Evolutionary conservation across 2,797 vertebrate genomes (phyloP).

Genomic region (Anguilla obscura): DNA sequence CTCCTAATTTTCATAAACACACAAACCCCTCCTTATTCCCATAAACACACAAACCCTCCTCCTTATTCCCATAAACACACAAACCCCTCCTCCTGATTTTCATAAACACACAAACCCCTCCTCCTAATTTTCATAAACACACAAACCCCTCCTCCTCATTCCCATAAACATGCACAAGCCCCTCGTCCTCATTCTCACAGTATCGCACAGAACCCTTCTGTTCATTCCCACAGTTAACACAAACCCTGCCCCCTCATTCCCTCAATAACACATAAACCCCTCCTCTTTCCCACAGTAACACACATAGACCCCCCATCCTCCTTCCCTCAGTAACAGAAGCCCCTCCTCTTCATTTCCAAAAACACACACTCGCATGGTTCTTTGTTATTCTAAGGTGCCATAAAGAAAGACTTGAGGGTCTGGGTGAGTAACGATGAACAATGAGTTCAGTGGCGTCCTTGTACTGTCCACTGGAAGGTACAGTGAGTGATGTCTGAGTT

Average conservation of each 20-base stretch:
- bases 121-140: neutral
- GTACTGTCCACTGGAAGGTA: neutral
- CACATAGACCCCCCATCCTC: neutral
- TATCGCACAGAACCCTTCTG: neutral
- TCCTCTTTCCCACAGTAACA: neutral
- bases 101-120: slow-evolving; percentile 2
- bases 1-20: neutral
- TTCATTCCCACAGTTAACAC: neutral
- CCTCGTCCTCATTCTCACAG: neutral
- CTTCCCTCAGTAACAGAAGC: neutral
- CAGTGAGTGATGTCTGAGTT: neutral
- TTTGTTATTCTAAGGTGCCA: neutral
- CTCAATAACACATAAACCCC: slow-evolving; percentile 17
- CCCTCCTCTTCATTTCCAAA: neutral
- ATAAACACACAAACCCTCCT: slow-evolving; percentile 2
- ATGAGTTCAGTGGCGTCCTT: neutral
- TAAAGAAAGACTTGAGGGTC: neutral
- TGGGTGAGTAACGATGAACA: neutral
- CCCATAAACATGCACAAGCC: neutral
- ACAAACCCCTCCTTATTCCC: neutral
- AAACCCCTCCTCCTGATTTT: neutral
- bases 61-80: neutral
- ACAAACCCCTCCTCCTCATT: neutral
- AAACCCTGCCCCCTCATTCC: slow-evolving; percentile 13
- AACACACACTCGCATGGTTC: neutral